Evolutionary conservation across 1,140 invertebrate species (phyloP).

Genomic region (Heliconius nattereri): DNA sequence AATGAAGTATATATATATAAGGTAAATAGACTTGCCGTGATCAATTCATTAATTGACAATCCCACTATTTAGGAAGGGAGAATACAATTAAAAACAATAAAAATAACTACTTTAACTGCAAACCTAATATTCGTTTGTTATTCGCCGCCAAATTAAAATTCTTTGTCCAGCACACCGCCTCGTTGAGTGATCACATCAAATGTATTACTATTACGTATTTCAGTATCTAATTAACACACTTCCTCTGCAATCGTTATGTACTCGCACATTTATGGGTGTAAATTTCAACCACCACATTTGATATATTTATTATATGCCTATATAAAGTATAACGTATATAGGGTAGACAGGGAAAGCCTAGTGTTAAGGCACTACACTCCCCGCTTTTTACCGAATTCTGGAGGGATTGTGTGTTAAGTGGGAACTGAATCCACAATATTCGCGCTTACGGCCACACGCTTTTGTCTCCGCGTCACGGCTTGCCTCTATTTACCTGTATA

Average conservation of each 20-base stretch:
- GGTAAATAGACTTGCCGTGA: neutral
- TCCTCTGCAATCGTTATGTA: conserved; percentile 45
- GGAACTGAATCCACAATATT: too few species aligned
- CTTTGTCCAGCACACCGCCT: conserved; percentile 21
- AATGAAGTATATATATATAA: too few species aligned
- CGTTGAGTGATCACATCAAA: conserved; percentile 32
- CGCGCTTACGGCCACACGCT: too few species aligned
- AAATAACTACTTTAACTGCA: neutral
- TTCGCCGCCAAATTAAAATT: conserved; percentile 31
- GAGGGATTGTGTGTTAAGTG: too few species aligned
- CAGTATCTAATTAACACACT: conserved; percentile 57
- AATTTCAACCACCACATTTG: neutral
- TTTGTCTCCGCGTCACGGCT: too few species aligned
- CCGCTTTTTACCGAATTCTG: too few species aligned
- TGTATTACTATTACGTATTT: conserved; percentile 38
- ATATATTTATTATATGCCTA: too few species aligned
- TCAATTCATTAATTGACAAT: neutral
- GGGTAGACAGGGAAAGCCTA: too few species aligned
- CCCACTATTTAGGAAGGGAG: neutral
- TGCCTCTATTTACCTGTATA: too few species aligned
- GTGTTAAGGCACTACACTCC: too few species aligned
- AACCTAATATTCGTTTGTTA: conserved; percentile 8
- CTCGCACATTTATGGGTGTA: conserved; percentile 14
- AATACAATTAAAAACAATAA: neutral
- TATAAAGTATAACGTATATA: too few species aligned